Conservation (phyloP, 2,888 invertebrate genomes). For the Anorthoa munda region DNA sequence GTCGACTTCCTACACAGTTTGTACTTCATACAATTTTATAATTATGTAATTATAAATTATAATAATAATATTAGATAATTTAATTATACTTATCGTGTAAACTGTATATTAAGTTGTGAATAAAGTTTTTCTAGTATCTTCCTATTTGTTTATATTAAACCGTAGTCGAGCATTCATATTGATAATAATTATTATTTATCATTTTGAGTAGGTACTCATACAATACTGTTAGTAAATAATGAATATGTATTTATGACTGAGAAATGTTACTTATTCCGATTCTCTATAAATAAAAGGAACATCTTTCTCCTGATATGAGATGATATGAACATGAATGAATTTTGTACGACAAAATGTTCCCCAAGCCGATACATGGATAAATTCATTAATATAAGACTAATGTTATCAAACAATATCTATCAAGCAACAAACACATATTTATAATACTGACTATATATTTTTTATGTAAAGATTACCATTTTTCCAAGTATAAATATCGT, state of each 20-base stretch:
- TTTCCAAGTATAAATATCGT: constrained; percentile 73
- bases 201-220: constrained; percentile 24
- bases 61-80: too few species aligned
- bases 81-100: not conserved
- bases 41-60: too few species aligned
- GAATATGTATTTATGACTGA: constrained; percentile 49
- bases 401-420: constrained; percentile 63
- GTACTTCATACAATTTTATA: not conserved
- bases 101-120: not conserved
- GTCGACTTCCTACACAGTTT: not conserved
- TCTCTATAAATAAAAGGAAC: constrained; percentile 67
- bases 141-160: not conserved
- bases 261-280: constrained; percentile 56
- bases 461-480: constrained; percentile 68
- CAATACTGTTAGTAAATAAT: constrained; percentile 41
- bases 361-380: constrained; percentile 63
- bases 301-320: constrained; percentile 81
- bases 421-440: constrained; percentile 64
- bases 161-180: constrained; percentile 28
- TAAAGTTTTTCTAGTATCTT: not conserved
- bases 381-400: constrained; percentile 58
- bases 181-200: constrained; percentile 15
- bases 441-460: constrained; percentile 76
- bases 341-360: constrained; percentile 82
- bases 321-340: constrained; percentile 89